A percentile compares a stretch with the other conserved stretches of the same genome.
These are phyloP conservation scores for Tortrix viridana DNA, from an alignment of 2,888 invertebrate species.

Conservation along the genomic window DNA sequence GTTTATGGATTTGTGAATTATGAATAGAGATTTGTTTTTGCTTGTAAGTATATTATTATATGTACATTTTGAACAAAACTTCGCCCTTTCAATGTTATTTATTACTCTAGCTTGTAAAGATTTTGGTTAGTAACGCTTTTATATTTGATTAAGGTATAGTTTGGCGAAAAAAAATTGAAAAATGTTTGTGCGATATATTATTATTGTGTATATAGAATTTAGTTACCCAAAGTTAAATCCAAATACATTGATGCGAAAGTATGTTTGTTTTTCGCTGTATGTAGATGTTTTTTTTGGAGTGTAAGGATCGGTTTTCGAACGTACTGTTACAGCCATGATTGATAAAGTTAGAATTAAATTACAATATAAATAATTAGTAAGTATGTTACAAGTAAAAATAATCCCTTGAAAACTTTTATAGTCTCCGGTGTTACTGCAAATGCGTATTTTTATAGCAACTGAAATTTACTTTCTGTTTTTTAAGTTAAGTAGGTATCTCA, in stretches of 20 bases:
- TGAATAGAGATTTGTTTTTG: conserved; percentile 62
- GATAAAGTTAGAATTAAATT: conserved; percentile 4
- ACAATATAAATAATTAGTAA: conserved; percentile 15
- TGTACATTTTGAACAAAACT: conserved; percentile 78
- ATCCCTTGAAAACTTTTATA: conserved; percentile 1
- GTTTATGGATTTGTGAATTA: conserved; percentile 58
- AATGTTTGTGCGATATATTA: conserved; percentile 59
- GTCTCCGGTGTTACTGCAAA: not conserved
- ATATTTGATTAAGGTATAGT: conserved; percentile 55
- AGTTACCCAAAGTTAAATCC: conserved; percentile 79
- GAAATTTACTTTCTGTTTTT: not conserved
- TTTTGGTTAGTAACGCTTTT: conserved; percentile 67
- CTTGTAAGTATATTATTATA: conserved; percentile 77
- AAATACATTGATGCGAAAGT: conserved; percentile 72
- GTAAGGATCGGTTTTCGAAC: conserved; percentile 60
- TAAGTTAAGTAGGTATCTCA: not conserved
- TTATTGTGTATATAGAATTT: conserved; percentile 79
- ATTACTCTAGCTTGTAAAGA: conserved; percentile 70
- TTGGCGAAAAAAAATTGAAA: conserved; percentile 49
- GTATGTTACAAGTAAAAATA: conserved; percentile 4
- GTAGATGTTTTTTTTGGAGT: conserved; percentile 58
- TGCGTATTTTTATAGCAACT: not conserved
- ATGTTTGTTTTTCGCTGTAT: conserved; percentile 59
- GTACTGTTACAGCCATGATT: conserved; percentile 39
- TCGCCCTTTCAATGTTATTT: conserved; percentile 59